Evolutionary conservation across 2,888 invertebrate genomes (phyloP), one percentile per base, ranked within the genome.

Genomic region (Chironomus tentans): DNA sequence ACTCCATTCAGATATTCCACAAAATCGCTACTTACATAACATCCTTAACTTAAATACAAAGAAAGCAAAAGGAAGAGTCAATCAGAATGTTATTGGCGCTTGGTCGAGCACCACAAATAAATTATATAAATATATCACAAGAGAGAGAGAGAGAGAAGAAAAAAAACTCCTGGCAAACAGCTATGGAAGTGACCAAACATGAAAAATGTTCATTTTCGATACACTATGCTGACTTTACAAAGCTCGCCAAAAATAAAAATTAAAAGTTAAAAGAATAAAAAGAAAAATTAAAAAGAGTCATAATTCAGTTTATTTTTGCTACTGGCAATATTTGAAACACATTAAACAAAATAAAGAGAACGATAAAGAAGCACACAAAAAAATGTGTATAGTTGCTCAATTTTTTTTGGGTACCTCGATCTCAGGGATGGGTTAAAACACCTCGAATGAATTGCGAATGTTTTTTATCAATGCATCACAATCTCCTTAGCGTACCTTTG

Each of bases 251-350:
- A 68, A 68, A 3, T 4, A 12, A 68, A 68, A 38, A 21, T 21
- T 68, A 15, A 18, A 18, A 28, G 5, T 28, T 28, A 5, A 28
- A 28, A n/a, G 28, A 38, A 24, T 18, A 69, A 69, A 69, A 38
- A 46, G 38, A 47, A 15, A 68, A 28, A 28, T 69, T 69, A 15
- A 69, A 46, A 18, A 46, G 70, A 70, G 70, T 24, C 15, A 70
- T 70, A 70, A 28, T 70, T 70, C 71, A 56, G 71, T 71, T 65
- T 21, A 68, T 38, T 71, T 50, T 56, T 22, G 71, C 71, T 71
- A 71, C 71, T 56, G 71, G 71, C 71, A 71, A 71, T 71, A 71
- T 71, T 71, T 71, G 56, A 71, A 71, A 71, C 71, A 71, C 71
- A 71, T 71, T 71, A 56, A 71, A 71, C 56, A 71, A 71, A 71